Base-by-base conservation (phyloP, 2,888 invertebrate genomes). In the Sphaeridia pumilis region DNA sequence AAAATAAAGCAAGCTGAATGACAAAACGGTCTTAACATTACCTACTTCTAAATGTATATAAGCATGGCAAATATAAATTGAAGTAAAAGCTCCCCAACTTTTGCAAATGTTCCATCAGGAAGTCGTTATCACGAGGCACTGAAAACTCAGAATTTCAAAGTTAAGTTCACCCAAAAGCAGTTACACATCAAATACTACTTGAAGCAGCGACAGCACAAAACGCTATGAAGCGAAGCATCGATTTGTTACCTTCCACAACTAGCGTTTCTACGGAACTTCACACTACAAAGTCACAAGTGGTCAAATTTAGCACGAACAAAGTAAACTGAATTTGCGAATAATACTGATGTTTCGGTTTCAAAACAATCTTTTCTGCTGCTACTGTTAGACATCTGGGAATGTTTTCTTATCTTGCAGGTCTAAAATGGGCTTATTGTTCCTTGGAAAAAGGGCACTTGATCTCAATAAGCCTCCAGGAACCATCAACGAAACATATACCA, bases 1-100 rank as follows among this genome's bases (percentile, higher is more conserved):
- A 52, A 49, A 25, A 46, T 52, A 14, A 47, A 45, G 27, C 10
- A 2, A 12, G n/a, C n/a, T n/a, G n/a, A n/a, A n/a, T n/a, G n/a
- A n/a, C n/a, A n/a, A n/a, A n/a, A n/a, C n/a, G n/a, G n/a, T n/a
- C n/a, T n/a, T n/a, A n/a, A n/a, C n/a, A n/a, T n/a, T n/a, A n/a
- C n/a, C n/a, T n/a, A n/a, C n/a, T n/a, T n/a, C n/a, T n/a, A 36
- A 38, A 2, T 14, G n/a, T 28, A 24, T 24, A 48, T 5, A 31
- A 38, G 12, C 24, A 35, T 2, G 7, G 25, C 25, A 22, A 26
- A 1, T 21, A 24, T 21, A 14, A 41, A 17, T n/a, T n/a, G 17
- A 21, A 27, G 47, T 41, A 55, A 35, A 20, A 26, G 36, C 14
- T 12, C 14, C 14, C 24, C 24, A 22, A 14, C 21, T 41, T 41